Percentiles rank a stretch among this genome's conserved stretches.
phyloP scores from a whole-genome alignment of 2,888 invertebrate species.

The Sinodicranocentrus sp. region DNA sequence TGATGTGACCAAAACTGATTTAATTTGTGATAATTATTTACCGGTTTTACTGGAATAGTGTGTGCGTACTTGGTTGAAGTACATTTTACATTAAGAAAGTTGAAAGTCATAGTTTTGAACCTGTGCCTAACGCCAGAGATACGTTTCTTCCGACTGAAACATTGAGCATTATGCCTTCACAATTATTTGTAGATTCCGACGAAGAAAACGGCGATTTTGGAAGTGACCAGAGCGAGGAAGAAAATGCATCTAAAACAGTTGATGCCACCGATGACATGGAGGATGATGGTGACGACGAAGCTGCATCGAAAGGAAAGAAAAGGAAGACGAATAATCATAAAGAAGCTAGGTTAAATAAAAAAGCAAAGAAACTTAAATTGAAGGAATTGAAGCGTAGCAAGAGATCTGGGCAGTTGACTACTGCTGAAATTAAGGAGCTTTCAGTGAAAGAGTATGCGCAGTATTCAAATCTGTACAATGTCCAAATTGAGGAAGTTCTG shows the following conservation, averaged over 20 bases:
- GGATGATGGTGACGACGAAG: constrained; percentile 16
- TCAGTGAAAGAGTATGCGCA: constrained; percentile 63
- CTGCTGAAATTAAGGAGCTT: constrained; percentile 61
- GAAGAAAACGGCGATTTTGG: constrained; percentile 40
- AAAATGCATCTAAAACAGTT: no score
- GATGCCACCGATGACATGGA: no score
- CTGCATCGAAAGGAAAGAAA: constrained; percentile 22
- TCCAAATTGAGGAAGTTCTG: constrained; percentile 72
- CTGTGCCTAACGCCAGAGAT: no score
- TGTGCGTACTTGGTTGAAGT: no score
- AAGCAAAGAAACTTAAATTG: constrained; percentile 44
- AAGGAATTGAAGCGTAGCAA: constrained; percentile 37
- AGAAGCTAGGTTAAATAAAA: constrained; percentile 24
- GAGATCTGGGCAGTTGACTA: constrained; percentile 28
- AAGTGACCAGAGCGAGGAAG: constrained; percentile 32
- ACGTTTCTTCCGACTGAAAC: no score
- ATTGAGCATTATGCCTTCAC: constrained; percentile 26
- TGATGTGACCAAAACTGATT: no score
- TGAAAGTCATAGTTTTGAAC: no score
- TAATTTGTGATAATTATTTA: no score
- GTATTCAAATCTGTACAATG: constrained; percentile 69
- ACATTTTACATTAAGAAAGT: no score
- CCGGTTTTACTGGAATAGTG: no score
- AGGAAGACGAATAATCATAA: constrained; percentile 32
- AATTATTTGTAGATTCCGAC: constrained; percentile 60